Percentiles rank a stretch among this genome's conserved stretches.
Evolutionary conservation across 2,113 vertebrate species (phyloP).

Genomic region (Odocoileus hemionus): DNA sequence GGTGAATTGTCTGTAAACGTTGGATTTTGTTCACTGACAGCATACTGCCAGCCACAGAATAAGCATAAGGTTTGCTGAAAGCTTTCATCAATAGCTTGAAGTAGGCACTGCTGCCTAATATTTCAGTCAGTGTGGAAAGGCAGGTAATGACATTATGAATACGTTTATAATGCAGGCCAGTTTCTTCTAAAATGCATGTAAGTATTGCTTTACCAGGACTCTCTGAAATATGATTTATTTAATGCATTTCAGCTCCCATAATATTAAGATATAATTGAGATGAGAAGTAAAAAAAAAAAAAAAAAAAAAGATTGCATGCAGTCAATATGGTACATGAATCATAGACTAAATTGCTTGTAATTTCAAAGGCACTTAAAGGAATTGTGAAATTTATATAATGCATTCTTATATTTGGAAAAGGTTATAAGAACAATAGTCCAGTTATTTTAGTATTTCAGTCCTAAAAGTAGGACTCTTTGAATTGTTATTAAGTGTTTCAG

Average conservation of each 20-base stretch:
- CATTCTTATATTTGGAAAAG: constrained; percentile 75
- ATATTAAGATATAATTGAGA: constrained; percentile 84
- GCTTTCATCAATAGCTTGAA: constrained; percentile 74
- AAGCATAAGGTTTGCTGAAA: constrained; percentile 78
- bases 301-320: constrained; percentile 63
- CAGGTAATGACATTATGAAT: constrained; percentile 82
- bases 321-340: constrained; percentile 78
- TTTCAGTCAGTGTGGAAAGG: constrained; percentile 74
- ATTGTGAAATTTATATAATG: constrained; percentile 81
- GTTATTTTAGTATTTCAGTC: constrained; percentile 73
- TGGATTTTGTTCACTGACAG: constrained; percentile 81
- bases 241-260: constrained; percentile 80
- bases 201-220: constrained; percentile 78
- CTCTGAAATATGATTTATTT: constrained; percentile 83
- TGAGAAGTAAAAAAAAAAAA: constrained; percentile 52
- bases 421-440: constrained; percentile 73
- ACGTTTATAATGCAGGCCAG: constrained; percentile 77
- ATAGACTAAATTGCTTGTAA: constrained; percentile 81
- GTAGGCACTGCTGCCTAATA: constrained; percentile 71
- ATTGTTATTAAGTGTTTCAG: constrained; percentile 1
- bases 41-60: constrained; percentile 79
- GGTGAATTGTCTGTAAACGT: constrained; percentile 78
- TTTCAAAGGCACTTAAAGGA: constrained; percentile 84
- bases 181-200: constrained; percentile 79
- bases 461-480: constrained; percentile 51